Conservation (phyloP, 1,140 invertebrate species). For the Muscidifurax raptorellus region DNA sequence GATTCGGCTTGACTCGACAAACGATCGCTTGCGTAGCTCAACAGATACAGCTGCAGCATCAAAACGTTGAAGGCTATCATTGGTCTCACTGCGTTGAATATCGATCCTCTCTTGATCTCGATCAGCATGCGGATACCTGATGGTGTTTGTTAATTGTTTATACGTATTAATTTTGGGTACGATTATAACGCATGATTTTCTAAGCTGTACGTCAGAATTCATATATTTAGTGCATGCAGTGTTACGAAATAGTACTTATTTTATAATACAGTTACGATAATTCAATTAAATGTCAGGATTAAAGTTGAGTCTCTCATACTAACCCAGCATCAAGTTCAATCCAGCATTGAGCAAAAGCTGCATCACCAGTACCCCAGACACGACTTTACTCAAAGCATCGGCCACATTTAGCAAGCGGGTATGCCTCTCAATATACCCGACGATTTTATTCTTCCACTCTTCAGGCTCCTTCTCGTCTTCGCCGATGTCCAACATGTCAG, state of each 20-base stretch:
- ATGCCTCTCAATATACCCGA: constrained; percentile 46
- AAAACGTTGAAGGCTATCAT: constrained; percentile 49
- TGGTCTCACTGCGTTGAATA: constrained; percentile 25
- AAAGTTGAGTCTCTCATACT: neutral
- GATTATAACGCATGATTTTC: too few relatives aligned
- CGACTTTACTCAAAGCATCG: constrained; percentile 36
- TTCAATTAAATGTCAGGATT: too few relatives aligned
- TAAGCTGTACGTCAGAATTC: too few relatives aligned
- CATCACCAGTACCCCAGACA: constrained; percentile 51
- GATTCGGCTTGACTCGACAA: constrained; percentile 49
- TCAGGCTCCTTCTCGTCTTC: neutral
- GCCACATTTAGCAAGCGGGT: constrained; percentile 39
- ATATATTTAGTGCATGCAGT: too few relatives aligned
- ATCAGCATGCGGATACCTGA: constrained; percentile 59
- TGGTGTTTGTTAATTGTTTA: neutral
- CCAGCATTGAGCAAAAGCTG: constrained; percentile 50
- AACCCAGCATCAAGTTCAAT: constrained; percentile 61
- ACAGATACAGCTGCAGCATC: constrained; percentile 56
- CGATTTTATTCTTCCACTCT: constrained; percentile 8
- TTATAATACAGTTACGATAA: too few relatives aligned
- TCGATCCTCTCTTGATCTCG: constrained; percentile 40
- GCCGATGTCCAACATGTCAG: constrained; percentile 16
- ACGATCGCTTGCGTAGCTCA: constrained; percentile 59
- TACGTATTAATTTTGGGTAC: too few relatives aligned
- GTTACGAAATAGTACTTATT: too few relatives aligned